phyloP scores from a whole-genome alignment of 2,113 vertebrate genomes.

The Indicator indicator region DNA sequence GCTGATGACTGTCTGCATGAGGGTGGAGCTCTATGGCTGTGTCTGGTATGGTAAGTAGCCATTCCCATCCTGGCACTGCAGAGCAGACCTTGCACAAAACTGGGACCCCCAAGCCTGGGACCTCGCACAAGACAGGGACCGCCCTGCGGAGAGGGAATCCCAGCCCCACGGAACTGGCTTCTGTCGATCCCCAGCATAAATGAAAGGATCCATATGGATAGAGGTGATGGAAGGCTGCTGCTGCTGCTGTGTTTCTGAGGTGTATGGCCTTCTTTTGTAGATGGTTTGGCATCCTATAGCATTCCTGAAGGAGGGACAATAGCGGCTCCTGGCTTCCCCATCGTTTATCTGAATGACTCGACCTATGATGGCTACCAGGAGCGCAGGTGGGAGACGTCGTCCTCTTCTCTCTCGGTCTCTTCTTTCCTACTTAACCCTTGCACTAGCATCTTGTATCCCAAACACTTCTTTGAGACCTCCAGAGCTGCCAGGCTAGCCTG shows the following conservation, averaged over 20 bases:
- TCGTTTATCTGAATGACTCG: conserved; percentile 87
- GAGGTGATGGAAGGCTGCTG: neutral
- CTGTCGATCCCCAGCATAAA: neutral
- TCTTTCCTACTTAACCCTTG: neutral
- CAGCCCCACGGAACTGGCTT: neutral
- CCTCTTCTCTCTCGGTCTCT: neutral
- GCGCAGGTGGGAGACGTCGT: conserved; percentile 71
- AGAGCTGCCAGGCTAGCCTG: neutral
- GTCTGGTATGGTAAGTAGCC: conserved; percentile 82
- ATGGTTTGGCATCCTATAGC: conserved; percentile 87
- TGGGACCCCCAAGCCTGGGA: neutral
- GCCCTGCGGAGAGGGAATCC: neutral
- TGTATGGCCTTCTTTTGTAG: conserved; percentile 57
- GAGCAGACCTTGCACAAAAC: fast-evolving
- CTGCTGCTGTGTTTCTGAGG: conserved; percentile 31
- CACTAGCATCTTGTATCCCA: neutral
- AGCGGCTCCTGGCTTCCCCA: conserved; percentile 78
- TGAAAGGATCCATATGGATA: fast-evolving
- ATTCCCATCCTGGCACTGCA: neutral
- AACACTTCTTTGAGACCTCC: neutral
- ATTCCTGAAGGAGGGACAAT: conserved; percentile 88
- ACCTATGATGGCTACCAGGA: conserved; percentile 87
- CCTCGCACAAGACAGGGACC: neutral
- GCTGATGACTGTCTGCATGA: conserved; percentile 87
- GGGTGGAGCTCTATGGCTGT: conserved; percentile 92